Evolutionary conservation across 2,113 vertebrate genomes (phyloP), one percentile per base, ranked within the genome.

Genomic region (Hippolais icterina): DNA sequence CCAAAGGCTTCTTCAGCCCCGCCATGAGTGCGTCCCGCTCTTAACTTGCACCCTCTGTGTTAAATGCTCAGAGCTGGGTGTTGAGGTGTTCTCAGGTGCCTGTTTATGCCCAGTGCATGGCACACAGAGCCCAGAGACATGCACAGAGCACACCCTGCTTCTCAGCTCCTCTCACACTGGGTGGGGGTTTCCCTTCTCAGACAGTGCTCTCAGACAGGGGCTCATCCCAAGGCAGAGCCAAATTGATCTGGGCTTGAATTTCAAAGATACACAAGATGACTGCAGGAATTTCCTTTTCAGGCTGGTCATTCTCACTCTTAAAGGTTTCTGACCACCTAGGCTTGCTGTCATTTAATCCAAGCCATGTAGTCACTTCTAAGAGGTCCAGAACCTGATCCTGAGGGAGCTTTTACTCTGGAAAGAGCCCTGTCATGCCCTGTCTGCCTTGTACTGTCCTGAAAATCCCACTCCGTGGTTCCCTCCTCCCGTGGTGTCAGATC

Each of bases 1-100:
- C 97, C 46, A 53, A 94, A 18, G 93, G 90, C 24, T 96, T 97
- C 84, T 98, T 98, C 84, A 98, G 96, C 83, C 96, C 88, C 11
- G 83, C 92, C 81, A 97, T 91, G 47, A 98, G 98, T 98, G 95
- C 96, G 97, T 57, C 35, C 50, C 8, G 44, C 28, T 29, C 29
- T 17, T 19, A 5, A 54, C 6, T 19, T 5, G 1, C 9, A 4
- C 4, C 0, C 1, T 9, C 25, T 0, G 0, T 6, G 24, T 2
- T 37, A 1, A 2, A 9, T 27, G 20, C 57, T 44, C 37, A 4
- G 16, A 17, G 42, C 5, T 10, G 0, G 1, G 12, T 17, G 15
- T 2, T 42, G 54, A 28, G 47, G n/a, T 13, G 19, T 9, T 14
- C n/a, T 44, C n/a, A 11, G 2, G 12, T 6, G 7, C 12, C 15